Evolutionary conservation across 2,888 invertebrate species (phyloP), one percentile per base, ranked within the genome.

Genomic region (Troglohyphantes excavatus): DNA sequence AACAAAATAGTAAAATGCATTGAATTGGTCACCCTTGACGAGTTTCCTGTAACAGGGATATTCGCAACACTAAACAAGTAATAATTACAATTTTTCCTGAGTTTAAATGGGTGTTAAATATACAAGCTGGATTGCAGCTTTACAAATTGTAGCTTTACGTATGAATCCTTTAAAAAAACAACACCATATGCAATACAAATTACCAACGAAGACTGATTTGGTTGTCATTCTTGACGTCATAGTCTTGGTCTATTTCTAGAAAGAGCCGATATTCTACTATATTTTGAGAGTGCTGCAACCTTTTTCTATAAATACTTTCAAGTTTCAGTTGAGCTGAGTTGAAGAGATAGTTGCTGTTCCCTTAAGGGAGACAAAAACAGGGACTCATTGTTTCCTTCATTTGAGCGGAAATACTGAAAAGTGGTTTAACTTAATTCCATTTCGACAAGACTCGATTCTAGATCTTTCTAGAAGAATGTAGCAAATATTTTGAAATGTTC

Each of bases 251-350:
- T 53, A 53, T 53, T 17, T 53, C n/a, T 53, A 53, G 53, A 53
- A 53, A 53, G 53, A 53, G 53, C 17, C 53, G n/a, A 53, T 53
- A 53, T 53, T n/a, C n/a, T n/a, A n/a, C 53, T 53, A 53, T 53
- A 53, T 53, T 53, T 53, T 53, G 53, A 53, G 53, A 53, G 53
- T 53, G n/a, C 53, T 53, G 53, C 53, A 53, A 53, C 53, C 53
- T 53, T 17, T 53, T 13, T 5, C 53, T 53, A 53, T 53, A 53
- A 53, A 53, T 53, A 53, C n/a, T 17, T n/a, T 53, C n/a, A n/a
- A 53, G 53, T 53, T n/a, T n/a, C 13, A 53, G 53, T 53, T n/a
- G 53, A 53, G 53, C n/a, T 53, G 53, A 17, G 53, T 17, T n/a
- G 53, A 53, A n/a, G 53, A 53, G 53, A 53, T 5, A 53, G 17